Evolutionary conservation across 1,140 invertebrate species (phyloP).

Genomic region (Papilio glaucus): DNA sequence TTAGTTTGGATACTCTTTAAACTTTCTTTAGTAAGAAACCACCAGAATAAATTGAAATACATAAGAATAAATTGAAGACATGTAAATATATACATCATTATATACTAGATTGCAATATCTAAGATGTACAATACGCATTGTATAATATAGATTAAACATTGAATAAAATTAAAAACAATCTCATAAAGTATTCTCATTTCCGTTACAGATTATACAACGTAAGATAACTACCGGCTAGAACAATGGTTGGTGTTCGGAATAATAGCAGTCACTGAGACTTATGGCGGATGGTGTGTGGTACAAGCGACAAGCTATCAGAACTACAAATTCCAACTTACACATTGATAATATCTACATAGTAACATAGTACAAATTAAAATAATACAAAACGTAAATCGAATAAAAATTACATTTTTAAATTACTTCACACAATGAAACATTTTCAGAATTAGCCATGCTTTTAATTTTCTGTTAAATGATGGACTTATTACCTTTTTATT

Average conservation of each 20-base stretch:
- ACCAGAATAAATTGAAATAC: not conserved
- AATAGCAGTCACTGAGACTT: constrained; percentile 41
- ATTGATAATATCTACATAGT: too few relatives aligned
- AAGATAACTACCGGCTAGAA: constrained; percentile 28
- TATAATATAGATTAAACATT: constrained; percentile 7
- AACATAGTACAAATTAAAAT: too few relatives aligned
- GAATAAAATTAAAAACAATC: constrained; percentile 20
- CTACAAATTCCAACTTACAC: not conserved
- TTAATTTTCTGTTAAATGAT: too few relatives aligned
- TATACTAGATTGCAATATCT: not conserved
- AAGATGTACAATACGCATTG: not conserved
- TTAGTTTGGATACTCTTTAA: too few relatives aligned
- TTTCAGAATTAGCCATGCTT: too few relatives aligned
- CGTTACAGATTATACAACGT: constrained; percentile 26
- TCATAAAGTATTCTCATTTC: not conserved
- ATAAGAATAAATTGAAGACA: too few relatives aligned
- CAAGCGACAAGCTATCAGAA: constrained; percentile 35
- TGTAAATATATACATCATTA: too few relatives aligned
- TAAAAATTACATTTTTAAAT: too few relatives aligned
- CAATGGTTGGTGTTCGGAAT: constrained; percentile 38
- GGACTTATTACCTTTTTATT: too few relatives aligned
- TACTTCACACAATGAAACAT: too few relatives aligned
- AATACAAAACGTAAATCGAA: too few relatives aligned
- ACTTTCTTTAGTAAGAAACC: too few relatives aligned
- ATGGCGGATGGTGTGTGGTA: constrained; percentile 36